Evolutionary conservation across 2,888 invertebrate species (phyloP), one percentile per base, ranked within the genome.

Genomic region (Cactoblastis cactorum): DNA sequence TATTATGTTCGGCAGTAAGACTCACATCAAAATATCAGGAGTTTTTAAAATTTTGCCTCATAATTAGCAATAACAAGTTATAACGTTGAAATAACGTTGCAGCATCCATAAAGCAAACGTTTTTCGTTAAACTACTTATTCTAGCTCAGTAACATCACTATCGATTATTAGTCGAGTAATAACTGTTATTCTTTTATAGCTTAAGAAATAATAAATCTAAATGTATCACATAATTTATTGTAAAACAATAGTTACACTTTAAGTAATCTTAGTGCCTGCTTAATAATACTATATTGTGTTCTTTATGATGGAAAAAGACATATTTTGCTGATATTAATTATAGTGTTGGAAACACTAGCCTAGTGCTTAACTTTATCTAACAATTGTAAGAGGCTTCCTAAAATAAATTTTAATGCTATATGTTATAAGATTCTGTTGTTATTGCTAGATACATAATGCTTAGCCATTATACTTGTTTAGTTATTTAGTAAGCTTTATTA

Each of bases 191-290:
- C 73, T 78, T 74, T 73, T 71, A 71, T 87, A 87, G 82, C 66
- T 61, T 59, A 85, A 83, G 82, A 73, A 75, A 73, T 71, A 71
- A 72, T 81, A 78, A 74, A 68, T 83, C 77, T 86, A 84, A 81
- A 83, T 82, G 75, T 80, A 82, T 82, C 72, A 82, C 80, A 82
- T 87, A 86, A 88, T 86, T 88, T 88, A 88, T 88, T 88, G 76
- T 86, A 83, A 78, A 83, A 80, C 76, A 71, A 80, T 82, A 80
- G 54, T 52, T 84, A 86, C 78, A 80, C 70, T 69, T 70, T 83
- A 83, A 80, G 82, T 85, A 77, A 83, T 83, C 74, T 85, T 88
- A 88, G 89, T 88, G 88, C 89, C 89, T 89, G 88, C 87, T 88
- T 87, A 74, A 80, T 43, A 76, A 80, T 69, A 69, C 80, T 73